Conservation (phyloP, 2,888 invertebrate genomes). For the Willowsia nigromaculata region DNA sequence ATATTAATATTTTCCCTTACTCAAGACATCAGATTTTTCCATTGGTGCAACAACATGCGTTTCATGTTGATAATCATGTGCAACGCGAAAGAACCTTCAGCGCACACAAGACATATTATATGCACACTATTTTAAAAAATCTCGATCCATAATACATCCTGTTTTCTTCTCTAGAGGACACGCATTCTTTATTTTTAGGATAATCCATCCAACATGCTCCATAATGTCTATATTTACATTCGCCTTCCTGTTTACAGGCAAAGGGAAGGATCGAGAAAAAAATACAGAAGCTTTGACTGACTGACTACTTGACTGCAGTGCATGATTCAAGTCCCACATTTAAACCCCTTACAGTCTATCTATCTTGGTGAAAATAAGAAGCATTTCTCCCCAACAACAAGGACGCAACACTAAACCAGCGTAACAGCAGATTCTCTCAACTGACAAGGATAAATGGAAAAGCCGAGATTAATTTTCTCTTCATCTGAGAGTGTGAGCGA, state of each 20-base stretch:
- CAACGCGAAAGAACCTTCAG: not conserved
- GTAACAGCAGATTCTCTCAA: constrained; percentile 43
- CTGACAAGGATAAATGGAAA: constrained; percentile 69
- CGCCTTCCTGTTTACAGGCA: not conserved
- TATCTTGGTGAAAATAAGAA: not conserved
- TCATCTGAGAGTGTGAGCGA: constrained; percentile 32
- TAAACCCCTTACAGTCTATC: constrained; percentile 8
- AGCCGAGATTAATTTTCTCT: constrained; percentile 66
- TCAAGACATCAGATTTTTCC: constrained; percentile 8
- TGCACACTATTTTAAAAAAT: not conserved
- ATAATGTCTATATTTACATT: constrained; percentile 30
- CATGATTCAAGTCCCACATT: constrained; percentile 35
- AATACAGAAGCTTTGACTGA: constrained; percentile 23
- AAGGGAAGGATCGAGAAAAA: not conserved
- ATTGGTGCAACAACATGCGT: constrained; percentile 37
- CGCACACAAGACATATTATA: not conserved
- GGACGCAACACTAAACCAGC: not conserved
- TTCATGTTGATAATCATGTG: constrained; percentile 1
- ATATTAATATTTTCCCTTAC: constrained; percentile 28
- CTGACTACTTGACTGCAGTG: constrained; percentile 48
- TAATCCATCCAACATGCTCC: constrained; percentile 59
- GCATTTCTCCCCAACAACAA: not conserved
- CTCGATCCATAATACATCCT: not conserved
- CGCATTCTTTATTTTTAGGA: not conserved
- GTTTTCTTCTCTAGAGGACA: constrained; percentile 1